Percentiles rank a stretch among this genome's conserved stretches.
phyloP scores from a whole-genome alignment of 2,113 vertebrate genomes.

The Gobio gobio region DNA sequence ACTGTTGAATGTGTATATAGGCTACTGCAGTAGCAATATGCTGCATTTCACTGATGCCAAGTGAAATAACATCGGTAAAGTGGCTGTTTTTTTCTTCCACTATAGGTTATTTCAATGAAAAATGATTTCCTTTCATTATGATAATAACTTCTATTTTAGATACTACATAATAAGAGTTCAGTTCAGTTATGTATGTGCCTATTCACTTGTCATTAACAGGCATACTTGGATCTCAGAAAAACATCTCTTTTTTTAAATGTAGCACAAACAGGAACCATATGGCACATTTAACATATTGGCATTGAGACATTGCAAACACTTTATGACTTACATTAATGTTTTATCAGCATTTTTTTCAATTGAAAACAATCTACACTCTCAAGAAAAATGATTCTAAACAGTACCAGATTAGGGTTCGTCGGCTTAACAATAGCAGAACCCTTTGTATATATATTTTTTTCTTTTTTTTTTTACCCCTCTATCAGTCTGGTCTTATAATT shows the following conservation, averaged over 20 bases:
- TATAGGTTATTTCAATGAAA: not conserved
- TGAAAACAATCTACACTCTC: no score
- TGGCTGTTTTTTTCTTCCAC: not conserved
- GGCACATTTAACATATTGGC: no score
- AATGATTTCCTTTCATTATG: not conserved
- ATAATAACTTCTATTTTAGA: not conserved
- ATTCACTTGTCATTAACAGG: not conserved
- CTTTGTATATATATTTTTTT: no score
- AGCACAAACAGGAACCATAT: no score
- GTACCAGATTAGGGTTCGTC: no score
- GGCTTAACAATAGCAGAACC: no score
- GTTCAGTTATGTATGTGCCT: not conserved
- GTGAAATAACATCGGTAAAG: not conserved
- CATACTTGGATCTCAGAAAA: not conserved
- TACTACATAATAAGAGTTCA: not conserved
- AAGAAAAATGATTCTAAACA: no score
- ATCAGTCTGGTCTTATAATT: no score
- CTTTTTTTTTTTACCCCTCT: no score
- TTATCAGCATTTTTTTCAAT: no score
- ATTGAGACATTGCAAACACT: no score
- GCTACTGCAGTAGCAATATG: not conserved
- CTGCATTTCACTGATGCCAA: not conserved
- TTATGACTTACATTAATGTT: no score
- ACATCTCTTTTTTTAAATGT: not conserved
- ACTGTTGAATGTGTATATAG: not conserved